Base-by-base conservation (phyloP, 2,797 vertebrate genomes). In the Cryptoprocta ferox region DNA sequence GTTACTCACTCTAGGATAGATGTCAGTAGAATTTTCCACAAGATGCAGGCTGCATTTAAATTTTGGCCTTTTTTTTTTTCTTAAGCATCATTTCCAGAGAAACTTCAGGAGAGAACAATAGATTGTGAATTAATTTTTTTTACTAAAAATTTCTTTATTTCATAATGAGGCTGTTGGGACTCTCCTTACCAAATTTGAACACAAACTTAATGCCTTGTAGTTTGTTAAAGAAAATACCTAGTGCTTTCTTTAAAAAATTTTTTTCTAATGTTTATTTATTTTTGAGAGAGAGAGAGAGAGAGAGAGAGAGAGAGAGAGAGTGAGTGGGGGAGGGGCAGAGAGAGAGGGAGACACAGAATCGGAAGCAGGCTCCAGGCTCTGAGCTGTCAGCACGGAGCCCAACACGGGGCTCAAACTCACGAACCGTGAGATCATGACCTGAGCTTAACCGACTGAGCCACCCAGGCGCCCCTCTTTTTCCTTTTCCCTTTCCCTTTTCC, bases 21-120 rank as follows among this genome's bases (percentile, higher is more conserved):
- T 91, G 56, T 86, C 85, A 37, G 32, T 37, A 50, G 76, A 61
- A 1, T 71, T 37, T 63, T 48, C n/a, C 26, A 24, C 45, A 66
- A 45, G 48, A 63, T 48, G n/a, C 1, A 76, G 73, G 59, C 4
- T 42, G 30, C 35, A 28, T 73, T 88, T 68, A 28, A 19, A 53
- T 53, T 88, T 84, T 86, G 66, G 16, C 70, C 24, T 85, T 9
- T 50, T 26, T 68, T 84, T 91, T 59, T 75, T 66, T 88, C 19
- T 79, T 71, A 73, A 92, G 59, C 37, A n/a, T 89, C 56, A 35
- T 92, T 97, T 94, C 91, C 79, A 75, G 56, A 73, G 65, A 68
- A 87, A 79, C 18, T 18, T 86, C 30, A n/a, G 48, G 24, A 13
- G 59, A 94, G 82, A 42, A 71, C 45, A 35, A 81, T 50, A 82